These are phyloP conservation scores for Eupithecia centaureata DNA, from an alignment of 2,888 invertebrate genomes.

Conservation along the genomic window DNA sequence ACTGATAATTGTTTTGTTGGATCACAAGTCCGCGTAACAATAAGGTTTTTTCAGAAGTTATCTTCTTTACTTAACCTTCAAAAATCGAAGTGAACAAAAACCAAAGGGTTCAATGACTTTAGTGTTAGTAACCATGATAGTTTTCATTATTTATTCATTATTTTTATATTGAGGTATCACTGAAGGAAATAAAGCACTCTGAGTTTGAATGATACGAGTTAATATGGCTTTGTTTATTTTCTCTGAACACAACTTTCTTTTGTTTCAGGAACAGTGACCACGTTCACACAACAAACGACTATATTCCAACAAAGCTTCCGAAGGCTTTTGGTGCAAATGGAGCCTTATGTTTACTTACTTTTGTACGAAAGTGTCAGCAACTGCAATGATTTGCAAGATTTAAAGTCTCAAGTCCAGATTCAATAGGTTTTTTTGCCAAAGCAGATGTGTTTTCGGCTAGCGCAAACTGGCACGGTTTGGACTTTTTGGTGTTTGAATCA, in stretches of 20 bases:
- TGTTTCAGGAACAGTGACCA: conserved; percentile 28
- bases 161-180: too few relatives aligned
- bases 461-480: conserved; percentile 59
- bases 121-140: too few relatives aligned
- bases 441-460: conserved; percentile 64
- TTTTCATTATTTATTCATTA: too few relatives aligned
- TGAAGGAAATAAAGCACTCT: too few relatives aligned
- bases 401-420: conserved; percentile 3
- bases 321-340: not conserved
- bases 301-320: not conserved
- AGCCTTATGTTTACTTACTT: conserved; percentile 27
- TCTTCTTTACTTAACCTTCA: too few relatives aligned
- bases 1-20: too few relatives aligned
- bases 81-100: too few relatives aligned
- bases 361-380: conserved; percentile 48
- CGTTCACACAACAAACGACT: not conserved
- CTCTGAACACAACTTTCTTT: not conserved
- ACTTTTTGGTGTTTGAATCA: conserved; percentile 48
- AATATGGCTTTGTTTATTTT: too few relatives aligned
- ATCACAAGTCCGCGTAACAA: too few relatives aligned
- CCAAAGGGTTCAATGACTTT: too few relatives aligned
- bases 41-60: too few relatives aligned
- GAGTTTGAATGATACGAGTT: too few relatives aligned
- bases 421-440: conserved; percentile 35
- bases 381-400: conserved; percentile 44